Conservation (phyloP, 2,888 invertebrate species). For the Boloria selene region DNA sequence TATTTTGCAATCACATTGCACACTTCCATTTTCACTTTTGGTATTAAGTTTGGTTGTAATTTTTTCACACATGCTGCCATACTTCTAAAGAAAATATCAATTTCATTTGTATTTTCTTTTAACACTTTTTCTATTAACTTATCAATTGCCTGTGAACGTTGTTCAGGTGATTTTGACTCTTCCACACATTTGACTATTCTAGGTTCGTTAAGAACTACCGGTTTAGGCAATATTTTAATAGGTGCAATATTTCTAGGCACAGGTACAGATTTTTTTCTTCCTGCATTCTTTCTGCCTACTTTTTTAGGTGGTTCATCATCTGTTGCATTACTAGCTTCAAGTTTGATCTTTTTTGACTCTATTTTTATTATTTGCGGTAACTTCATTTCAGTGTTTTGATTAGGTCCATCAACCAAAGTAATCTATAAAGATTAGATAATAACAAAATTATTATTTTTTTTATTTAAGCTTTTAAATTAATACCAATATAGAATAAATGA, state of each 20-base stretch:
- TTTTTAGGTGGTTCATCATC: constrained; percentile 62
- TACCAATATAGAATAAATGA: too few relatives aligned
- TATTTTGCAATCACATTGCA: constrained; percentile 79
- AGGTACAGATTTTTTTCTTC: constrained; percentile 64
- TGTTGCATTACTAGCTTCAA: constrained; percentile 49
- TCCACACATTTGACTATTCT: constrained; percentile 67
- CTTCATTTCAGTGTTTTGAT: constrained; percentile 50
- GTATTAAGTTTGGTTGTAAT: constrained; percentile 74
- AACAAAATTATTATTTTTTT: neutral
- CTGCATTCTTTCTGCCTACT: constrained; percentile 57
- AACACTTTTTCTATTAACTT: constrained; percentile 73
- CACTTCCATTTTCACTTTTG: constrained; percentile 79
- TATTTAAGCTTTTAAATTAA: neutral
- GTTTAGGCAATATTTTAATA: constrained; percentile 75
- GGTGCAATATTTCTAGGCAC: constrained; percentile 62
- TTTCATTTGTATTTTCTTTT: constrained; percentile 75
- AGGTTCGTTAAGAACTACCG: constrained; percentile 63
- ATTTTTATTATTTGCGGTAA: constrained; percentile 47
- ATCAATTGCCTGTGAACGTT: constrained; percentile 67
- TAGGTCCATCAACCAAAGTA: constrained; percentile 64
- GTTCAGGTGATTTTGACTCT: constrained; percentile 60
- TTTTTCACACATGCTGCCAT: constrained; percentile 79
- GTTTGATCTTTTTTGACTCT: constrained; percentile 51
- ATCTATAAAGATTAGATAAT: constrained; percentile 61
- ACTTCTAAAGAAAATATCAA: constrained; percentile 76